These are phyloP conservation scores for Azemiops feae DNA, from an alignment of 2,113 vertebrate genomes.

Conservation along the genomic window DNA sequence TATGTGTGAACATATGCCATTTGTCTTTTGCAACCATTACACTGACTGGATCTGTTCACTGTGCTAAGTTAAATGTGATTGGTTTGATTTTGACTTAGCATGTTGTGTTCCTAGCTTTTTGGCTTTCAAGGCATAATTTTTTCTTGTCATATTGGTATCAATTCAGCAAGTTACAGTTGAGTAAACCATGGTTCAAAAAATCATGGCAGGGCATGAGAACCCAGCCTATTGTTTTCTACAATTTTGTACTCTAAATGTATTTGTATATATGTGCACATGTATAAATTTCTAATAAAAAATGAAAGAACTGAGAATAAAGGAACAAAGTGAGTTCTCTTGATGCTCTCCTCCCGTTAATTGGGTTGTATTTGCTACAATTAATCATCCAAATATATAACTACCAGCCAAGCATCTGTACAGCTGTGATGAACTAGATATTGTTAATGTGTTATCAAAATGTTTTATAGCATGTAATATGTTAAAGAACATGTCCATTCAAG, in stretches of 20 bases:
- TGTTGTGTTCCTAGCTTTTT: background rate
- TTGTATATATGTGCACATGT: background rate
- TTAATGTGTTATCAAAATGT: background rate
- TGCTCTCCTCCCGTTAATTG: background rate
- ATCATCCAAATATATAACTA: background rate
- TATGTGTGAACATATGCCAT: background rate
- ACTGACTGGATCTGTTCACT: background rate
- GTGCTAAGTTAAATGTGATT: background rate
- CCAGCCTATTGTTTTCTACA: background rate
- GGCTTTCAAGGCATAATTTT: background rate
- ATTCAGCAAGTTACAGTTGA: background rate
- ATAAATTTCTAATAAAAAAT: background rate
- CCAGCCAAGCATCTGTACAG: background rate
- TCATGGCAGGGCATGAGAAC: background rate
- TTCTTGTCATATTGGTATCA: background rate
- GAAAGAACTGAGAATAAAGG: background rate
- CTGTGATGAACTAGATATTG: background rate
- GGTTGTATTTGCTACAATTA: background rate
- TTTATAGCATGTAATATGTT: background rate
- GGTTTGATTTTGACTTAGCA: background rate
- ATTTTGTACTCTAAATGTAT: background rate
- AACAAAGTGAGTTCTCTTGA: background rate
- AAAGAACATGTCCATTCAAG: background rate
- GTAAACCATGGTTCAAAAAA: background rate
- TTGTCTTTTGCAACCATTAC: background rate